Conservation (phyloP, 2,888 invertebrate species). For the Metacarcinus magister region DNA sequence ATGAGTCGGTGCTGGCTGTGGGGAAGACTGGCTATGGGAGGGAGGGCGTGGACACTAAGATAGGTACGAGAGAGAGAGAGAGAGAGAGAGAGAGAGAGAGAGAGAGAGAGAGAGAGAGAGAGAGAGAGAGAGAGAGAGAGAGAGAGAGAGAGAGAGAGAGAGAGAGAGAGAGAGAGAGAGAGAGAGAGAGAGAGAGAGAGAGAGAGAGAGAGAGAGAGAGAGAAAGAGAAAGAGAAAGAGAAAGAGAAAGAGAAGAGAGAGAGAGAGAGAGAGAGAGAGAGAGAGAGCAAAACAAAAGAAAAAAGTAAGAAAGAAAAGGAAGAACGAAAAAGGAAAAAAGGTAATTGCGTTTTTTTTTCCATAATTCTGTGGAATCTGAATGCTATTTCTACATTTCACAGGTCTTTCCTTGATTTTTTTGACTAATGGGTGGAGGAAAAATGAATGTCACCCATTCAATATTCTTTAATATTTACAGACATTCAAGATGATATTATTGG, state of each 20-base stretch:
- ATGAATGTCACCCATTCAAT: no score
- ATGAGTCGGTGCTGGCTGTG: neutral
- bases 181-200: conserved; percentile 2
- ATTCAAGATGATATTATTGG: no score
- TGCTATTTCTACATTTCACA: no score
- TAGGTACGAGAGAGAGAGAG: neutral
- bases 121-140: conserved; percentile 2
- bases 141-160: conserved; percentile 2
- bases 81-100: neutral
- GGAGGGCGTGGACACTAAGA: neutral
- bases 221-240: conserved; percentile 15
- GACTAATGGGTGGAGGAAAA: no score
- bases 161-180: conserved; percentile 2
- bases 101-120: conserved; percentile 2
- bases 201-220: conserved; percentile 2
- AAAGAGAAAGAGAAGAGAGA: conserved; percentile 28
- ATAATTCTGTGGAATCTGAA: no score
- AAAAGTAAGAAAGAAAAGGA: neutral
- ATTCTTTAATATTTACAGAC: no score
- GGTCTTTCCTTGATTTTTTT: no score
- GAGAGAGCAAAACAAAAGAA: neutral
- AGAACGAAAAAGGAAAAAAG: neutral
- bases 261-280: conserved; percentile 47
- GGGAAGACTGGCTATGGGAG: neutral
- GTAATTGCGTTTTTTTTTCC: no score